Percentiles rank a stretch among this genome's conserved stretches.
Conservation (phyloP, 2,888 invertebrate genomes). For the Eilema depressum region DNA sequence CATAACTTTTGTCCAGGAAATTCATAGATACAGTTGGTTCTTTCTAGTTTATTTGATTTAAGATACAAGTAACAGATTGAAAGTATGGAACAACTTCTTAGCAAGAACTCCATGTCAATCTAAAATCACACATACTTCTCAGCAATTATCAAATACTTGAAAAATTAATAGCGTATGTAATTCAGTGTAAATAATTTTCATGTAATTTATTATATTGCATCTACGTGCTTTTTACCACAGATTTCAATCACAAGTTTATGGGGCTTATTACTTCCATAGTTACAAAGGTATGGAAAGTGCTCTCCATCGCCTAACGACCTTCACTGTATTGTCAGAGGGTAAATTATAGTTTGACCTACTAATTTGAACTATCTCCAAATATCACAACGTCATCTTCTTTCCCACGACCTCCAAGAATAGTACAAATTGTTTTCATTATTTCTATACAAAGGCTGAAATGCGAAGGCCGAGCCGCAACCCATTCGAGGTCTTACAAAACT, state of each 20-base stretch:
- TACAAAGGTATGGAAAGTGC: neutral
- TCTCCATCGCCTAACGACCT: neutral
- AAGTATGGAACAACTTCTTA: neutral
- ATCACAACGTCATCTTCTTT: constrained; percentile 2
- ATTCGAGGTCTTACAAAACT: constrained; percentile 28
- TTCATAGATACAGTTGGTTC: neutral
- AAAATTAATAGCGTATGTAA: neutral
- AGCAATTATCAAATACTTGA: neutral
- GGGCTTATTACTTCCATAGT: no score
- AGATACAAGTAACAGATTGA: neutral
- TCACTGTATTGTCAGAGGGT: neutral
- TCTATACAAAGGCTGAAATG: constrained; percentile 3
- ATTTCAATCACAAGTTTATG: neutral
- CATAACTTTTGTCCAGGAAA: neutral
- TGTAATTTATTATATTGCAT: no score
- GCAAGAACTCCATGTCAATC: no score
- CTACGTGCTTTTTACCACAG: no score
- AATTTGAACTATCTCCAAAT: neutral
- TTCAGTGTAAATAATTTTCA: no score
- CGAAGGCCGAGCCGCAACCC: constrained; percentile 6
- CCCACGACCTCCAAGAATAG: neutral
- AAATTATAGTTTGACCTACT: constrained; percentile 1
- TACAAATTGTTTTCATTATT: neutral
- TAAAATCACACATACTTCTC: no score
- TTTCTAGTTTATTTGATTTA: neutral